Evolutionary conservation across 1,140 invertebrate genomes (phyloP).

Genomic region (Mycetomoellerius zeteki): DNA sequence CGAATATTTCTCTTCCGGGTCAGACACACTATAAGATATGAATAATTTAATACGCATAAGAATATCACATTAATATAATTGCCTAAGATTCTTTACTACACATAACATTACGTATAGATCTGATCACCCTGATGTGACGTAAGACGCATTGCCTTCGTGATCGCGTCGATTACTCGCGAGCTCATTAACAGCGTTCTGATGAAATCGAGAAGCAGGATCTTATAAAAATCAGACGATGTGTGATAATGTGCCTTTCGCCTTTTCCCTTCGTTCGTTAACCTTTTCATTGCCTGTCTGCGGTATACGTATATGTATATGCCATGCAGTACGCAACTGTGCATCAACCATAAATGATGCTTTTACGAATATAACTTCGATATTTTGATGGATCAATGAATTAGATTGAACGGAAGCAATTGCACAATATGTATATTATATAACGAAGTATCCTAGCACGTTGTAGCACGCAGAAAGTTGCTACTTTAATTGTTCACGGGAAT

Average conservation of each 20-base stretch:
- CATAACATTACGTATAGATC: slow-evolving; percentile 20
- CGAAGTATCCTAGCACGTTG: not conserved
- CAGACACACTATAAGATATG: slow-evolving; percentile 10
- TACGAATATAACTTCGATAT: not conserved
- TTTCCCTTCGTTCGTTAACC: slow-evolving; percentile 30
- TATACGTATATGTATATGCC: too few relatives aligned
- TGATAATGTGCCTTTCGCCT: slow-evolving; percentile 20
- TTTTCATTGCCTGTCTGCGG: not conserved
- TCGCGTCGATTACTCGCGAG: slow-evolving; percentile 72
- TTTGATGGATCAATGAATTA: not conserved
- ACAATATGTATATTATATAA: not conserved
- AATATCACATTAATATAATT: slow-evolving; percentile 50
- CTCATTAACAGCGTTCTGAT: slow-evolving; percentile 55
- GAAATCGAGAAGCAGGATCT: slow-evolving; percentile 66
- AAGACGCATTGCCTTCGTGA: slow-evolving; percentile 73
- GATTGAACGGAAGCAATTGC: not conserved
- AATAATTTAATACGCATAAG: not conserved
- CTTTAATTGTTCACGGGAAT: slow-evolving; percentile 23
- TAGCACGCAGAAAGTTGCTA: not conserved
- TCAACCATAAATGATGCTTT: not conserved
- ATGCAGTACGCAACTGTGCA: not conserved
- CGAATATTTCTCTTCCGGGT: slow-evolving; percentile 7
- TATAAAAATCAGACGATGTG: slow-evolving; percentile 65
- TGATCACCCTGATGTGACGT: not conserved
- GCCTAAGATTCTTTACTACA: slow-evolving; percentile 27